Evolutionary conservation across 2,113 vertebrate genomes (phyloP).

Genomic region (Rhynchopsitta pachyrhyncha): DNA sequence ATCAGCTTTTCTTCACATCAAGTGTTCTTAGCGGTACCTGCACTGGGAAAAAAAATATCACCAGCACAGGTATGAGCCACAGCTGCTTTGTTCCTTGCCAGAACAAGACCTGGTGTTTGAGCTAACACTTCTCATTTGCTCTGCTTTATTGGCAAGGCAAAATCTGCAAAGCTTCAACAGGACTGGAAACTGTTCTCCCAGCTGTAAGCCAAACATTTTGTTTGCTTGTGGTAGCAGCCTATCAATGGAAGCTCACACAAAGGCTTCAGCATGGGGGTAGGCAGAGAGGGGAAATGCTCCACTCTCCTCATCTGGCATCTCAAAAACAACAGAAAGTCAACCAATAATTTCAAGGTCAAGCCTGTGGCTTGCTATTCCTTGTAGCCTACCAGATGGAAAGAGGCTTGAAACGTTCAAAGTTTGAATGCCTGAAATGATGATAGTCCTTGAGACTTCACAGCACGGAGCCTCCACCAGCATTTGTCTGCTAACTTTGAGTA

Average conservation of each 20-base stretch:
- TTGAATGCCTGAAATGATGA: neutral
- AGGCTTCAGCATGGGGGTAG: neutral
- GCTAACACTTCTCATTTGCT: neutral
- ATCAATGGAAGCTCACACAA: fast-evolving
- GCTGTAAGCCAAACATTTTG: neutral
- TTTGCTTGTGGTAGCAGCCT: neutral
- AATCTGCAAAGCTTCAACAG: neutral
- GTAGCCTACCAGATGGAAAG: neutral
- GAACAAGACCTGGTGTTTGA: neutral
- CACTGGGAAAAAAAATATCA: neutral
- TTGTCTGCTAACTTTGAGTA: neutral
- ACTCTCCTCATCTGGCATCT: neutral
- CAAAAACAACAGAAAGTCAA: neutral
- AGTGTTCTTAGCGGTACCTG: fast-evolving
- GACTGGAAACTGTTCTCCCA: neutral
- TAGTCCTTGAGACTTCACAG: neutral
- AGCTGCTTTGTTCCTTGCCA: neutral
- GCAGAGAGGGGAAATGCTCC: neutral
- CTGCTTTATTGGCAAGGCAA: neutral
- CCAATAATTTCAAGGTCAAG: neutral
- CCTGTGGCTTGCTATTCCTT: neutral
- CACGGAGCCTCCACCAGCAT: fast-evolving
- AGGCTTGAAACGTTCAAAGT: neutral
- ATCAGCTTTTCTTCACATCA: neutral
- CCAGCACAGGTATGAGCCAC: fast-evolving